Evolutionary conservation across 2,888 invertebrate species (phyloP).

Genomic region (Leptinotarsa haldemani): DNA sequence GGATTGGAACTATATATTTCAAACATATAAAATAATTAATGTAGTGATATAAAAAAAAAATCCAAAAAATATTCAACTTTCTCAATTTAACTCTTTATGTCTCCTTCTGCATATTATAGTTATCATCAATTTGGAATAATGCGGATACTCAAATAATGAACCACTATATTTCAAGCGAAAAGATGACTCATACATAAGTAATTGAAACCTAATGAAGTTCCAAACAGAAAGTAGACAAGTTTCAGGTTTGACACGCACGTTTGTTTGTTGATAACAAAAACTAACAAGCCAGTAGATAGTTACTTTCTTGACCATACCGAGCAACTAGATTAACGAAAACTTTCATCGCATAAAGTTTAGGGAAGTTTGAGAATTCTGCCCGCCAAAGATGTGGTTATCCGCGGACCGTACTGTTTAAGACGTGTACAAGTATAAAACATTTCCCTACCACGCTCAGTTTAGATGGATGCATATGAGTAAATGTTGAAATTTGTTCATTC

Average conservation of each 20-base stretch:
- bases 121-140: no score
- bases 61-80: no score
- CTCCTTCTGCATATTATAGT: no score
- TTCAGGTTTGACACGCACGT: neutral
- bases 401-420: neutral
- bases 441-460: neutral
- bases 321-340: neutral
- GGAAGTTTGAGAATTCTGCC: neutral
- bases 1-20: no score
- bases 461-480: neutral
- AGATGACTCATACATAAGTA: no score
- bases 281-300: neutral
- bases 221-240: neutral
- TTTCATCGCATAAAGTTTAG: neutral
- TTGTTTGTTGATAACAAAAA: neutral
- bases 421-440: neutral
- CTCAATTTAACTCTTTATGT: no score
- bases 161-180: neutral
- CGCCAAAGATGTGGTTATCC: constrained; percentile 3
- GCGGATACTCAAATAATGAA: neutral
- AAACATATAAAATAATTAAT: no score
- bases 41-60: no score
- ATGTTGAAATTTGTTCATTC: no score
- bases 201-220: neutral
- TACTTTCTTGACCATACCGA: neutral